Evolutionary conservation across 2,113 vertebrate genomes (phyloP), one percentile per base, ranked within the genome.

Genomic region (Dicaeum eximium): DNA sequence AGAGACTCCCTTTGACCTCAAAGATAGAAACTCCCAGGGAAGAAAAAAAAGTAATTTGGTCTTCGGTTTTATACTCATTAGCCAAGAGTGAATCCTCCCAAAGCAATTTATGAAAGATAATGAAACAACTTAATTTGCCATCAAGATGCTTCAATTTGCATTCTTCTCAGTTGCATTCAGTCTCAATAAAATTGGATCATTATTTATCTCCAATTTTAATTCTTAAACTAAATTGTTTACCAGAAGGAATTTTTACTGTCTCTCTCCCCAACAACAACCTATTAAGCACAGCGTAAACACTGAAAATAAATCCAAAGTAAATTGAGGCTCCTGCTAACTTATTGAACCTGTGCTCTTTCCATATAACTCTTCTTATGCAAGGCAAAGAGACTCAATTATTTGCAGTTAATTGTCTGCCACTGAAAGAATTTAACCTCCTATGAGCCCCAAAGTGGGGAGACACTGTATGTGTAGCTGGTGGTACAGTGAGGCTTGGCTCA

Each of bases 241-340:
- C 44, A 90, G 80, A 91, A 95, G 30, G 91, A 95, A 58, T 90
- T 96, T 96, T 90, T 92, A 73, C 77, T 80, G 42, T 89, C 66
- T 93, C 21, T 89, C 54, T 91, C 70, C 94, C 67, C 70, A 95
- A n/a, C 80, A 96, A 96, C 85, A 88, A 95, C 90, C 88, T 97
- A 95, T 96, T 97, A 97, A 91, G 83, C 37, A 67, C 58, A 88
- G 54, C 13, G 0, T 95, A 95, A 97, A 96, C 84, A 95, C 40
- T 65, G 62, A 94, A 94, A 97, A 93, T 96, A 97, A 97, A 97
- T 97, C 96, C 96, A 86, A 91, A 94, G 65, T 83, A 94, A 97
- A 96, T 84, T 83, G 87, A 92, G 47, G 50, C 16, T 91, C 45
- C 72, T 92, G 71, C 74, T 96, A 94, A 94, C 90, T 96, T 96